Conservation (phyloP, 2,797 vertebrate genomes). For the Halcyon badia region DNA sequence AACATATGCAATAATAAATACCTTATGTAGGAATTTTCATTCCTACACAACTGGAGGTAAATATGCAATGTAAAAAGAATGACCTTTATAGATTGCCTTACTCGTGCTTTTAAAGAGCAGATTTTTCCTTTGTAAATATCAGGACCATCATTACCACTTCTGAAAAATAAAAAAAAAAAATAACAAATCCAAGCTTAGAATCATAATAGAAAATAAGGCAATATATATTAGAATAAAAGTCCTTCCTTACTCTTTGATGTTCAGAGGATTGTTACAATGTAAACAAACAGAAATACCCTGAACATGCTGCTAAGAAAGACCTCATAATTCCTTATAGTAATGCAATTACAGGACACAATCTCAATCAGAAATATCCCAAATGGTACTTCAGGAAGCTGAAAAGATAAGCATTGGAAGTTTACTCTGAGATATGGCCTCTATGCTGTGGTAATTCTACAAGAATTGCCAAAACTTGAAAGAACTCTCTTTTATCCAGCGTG, state of each 20-base stretch:
- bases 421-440: neutral
- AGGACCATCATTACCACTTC: slow-evolving; percentile 70
- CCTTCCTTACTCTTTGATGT: neutral
- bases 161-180: slow-evolving; percentile 40
- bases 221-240: neutral
- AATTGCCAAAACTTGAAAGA: neutral
- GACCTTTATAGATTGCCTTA: slow-evolving; percentile 77
- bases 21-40: neutral
- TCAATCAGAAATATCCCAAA: neutral
- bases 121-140: slow-evolving; percentile 85
- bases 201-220: neutral
- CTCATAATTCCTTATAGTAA: neutral
- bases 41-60: neutral
- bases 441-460: neutral
- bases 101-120: slow-evolving; percentile 91
- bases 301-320: neutral
- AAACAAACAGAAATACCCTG: neutral
- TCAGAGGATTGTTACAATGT: neutral
- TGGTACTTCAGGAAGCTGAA: neutral
- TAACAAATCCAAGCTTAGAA: neutral
- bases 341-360: neutral
- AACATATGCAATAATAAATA: neutral
- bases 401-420: neutral
- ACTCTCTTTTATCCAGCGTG: neutral
- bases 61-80: neutral